Conservation (phyloP, 1,140 invertebrate species). For the Meloidogyne floridensis region DNA sequence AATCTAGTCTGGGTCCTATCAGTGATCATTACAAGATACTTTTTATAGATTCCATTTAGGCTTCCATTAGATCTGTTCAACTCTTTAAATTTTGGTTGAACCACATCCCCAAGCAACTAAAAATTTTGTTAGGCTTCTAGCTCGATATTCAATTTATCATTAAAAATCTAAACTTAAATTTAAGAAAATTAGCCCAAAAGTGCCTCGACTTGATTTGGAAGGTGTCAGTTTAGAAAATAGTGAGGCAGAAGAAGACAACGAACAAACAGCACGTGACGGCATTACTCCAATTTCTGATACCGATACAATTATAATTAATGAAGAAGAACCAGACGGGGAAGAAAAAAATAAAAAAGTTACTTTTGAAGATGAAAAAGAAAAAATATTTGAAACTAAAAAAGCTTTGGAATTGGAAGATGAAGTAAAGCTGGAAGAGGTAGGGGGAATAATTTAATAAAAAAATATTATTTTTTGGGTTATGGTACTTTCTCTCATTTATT, state of each 20-base stretch:
- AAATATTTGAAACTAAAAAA: too few relatives aligned
- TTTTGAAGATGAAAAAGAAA: neutral
- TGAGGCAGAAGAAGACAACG: neutral
- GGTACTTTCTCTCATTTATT: too few relatives aligned
- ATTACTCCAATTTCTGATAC: conserved; percentile 17
- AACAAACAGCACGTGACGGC: neutral
- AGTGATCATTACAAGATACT: too few relatives aligned
- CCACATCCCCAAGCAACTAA: too few relatives aligned
- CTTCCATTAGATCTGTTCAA: too few relatives aligned
- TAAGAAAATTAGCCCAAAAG: neutral
- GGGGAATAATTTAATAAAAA: neutral
- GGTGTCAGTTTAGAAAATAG: neutral
- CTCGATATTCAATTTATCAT: too few relatives aligned
- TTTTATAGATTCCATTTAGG: too few relatives aligned
- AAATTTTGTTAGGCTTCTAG: too few relatives aligned
- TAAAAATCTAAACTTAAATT: neutral
- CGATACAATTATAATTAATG: conserved; percentile 24
- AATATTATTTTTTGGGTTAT: neutral
- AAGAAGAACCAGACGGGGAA: conserved; percentile 4
- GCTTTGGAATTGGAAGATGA: neutral
- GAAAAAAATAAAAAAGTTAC: neutral
- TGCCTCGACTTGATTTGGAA: conserved; percentile 2
- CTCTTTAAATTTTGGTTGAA: too few relatives aligned
- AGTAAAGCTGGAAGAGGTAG: neutral
- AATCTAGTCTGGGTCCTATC: too few relatives aligned